Conservation (phyloP, 2,113 vertebrate genomes). For the Hiodon alosoides region DNA sequence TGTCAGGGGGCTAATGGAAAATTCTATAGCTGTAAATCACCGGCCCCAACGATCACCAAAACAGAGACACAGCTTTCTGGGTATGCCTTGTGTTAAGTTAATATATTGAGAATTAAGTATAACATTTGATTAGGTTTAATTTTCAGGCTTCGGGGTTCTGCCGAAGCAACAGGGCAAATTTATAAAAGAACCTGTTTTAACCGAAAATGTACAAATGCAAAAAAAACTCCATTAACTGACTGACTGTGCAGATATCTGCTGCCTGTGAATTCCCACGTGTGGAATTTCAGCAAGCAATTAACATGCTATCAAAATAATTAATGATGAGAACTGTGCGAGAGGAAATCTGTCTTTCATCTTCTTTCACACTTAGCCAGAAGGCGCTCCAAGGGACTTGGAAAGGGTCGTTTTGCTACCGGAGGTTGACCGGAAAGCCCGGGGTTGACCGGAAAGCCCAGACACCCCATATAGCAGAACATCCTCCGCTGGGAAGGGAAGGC, state of each 20-base stretch:
- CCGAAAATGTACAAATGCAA: neutral
- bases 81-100: no score
- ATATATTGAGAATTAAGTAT: no score
- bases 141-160: conserved; percentile 8
- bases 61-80: no score
- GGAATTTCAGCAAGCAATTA: conserved; percentile 30
- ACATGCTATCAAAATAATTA: conserved; percentile 26
- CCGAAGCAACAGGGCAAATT: conserved; percentile 6
- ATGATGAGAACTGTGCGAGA: conserved; percentile 18
- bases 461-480: no score
- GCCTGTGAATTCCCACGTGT: conserved; percentile 26
- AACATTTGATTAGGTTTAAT: no score
- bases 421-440: no score
- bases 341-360: neutral
- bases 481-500: no score
- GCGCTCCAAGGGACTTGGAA: neutral
- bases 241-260: neutral
- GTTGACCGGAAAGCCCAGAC: no score
- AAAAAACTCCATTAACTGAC: conserved; percentile 33
- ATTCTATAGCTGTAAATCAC: no score
- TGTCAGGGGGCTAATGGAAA: no score
- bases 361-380: neutral
- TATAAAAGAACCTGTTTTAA: conserved; percentile 12
- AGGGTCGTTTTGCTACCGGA: neutral
- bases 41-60: no score